A percentile compares a stretch with the other conserved stretches of the same genome.
Evolutionary conservation across 2,888 invertebrate genomes (phyloP).

Genomic region (Cremastinae sp.): DNA sequence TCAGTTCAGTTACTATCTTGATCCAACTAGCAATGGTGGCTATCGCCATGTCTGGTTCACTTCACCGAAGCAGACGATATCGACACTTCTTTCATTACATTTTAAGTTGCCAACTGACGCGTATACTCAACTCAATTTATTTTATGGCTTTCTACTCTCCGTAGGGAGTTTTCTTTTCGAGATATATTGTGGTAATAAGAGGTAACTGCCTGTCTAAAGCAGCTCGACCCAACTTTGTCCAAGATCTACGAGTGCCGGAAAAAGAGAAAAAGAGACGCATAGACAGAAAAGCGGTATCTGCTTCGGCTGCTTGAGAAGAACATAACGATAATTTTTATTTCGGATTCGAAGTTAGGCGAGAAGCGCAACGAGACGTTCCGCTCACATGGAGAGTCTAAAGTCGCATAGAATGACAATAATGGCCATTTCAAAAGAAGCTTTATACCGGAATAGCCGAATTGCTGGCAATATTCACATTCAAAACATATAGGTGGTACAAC

Average conservation of each 20-base stretch:
- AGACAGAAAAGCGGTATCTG: conserved; percentile 19
- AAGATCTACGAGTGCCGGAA: conserved; percentile 16
- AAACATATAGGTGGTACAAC: conserved; percentile 19
- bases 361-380: conserved; percentile 9
- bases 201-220: conserved; percentile 39
- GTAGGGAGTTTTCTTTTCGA: conserved; percentile 23
- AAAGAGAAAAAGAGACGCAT: background rate
- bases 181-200: conserved; percentile 49
- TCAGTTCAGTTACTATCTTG: conserved; percentile 8
- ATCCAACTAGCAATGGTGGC: conserved; percentile 21
- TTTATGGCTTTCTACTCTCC: conserved; percentile 33
- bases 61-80: conserved; percentile 44
- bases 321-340: conserved; percentile 56
- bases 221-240: conserved; percentile 22
- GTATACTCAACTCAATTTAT: conserved; percentile 49
- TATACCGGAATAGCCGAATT: conserved; percentile 28
- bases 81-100: conserved; percentile 46
- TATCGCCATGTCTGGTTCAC: conserved; percentile 42
- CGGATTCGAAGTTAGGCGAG: conserved; percentile 11
- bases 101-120: conserved; percentile 30
- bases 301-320: conserved; percentile 37
- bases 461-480: conserved; percentile 20
- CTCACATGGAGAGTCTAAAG: conserved; percentile 16
- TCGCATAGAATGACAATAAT: conserved; percentile 42
- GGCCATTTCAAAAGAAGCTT: conserved; percentile 40